phyloP scores from a whole-genome alignment of 2,797 vertebrate genomes.

The Nannoperca australis region DNA sequence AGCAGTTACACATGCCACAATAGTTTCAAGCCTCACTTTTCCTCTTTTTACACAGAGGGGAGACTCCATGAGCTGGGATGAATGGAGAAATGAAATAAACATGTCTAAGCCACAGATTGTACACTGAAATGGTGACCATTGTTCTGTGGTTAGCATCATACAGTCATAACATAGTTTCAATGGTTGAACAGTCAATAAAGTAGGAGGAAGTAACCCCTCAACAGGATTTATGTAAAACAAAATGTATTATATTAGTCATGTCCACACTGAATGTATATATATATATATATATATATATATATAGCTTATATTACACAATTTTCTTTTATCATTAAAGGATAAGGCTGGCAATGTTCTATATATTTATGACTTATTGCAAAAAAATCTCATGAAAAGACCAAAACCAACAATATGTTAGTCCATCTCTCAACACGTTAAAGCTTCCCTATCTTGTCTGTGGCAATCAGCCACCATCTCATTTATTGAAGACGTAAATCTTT shows the following conservation, averaged over 20 bases:
- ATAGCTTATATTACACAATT: not conserved
- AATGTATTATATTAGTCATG: not conserved
- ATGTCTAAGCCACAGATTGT: slow-evolving; percentile 10
- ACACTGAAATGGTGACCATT: not conserved
- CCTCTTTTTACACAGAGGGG: slow-evolving; percentile 26
- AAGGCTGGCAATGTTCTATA: not conserved
- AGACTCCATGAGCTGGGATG: not conserved
- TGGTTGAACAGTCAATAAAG: slow-evolving; percentile 25
- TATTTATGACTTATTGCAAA: not conserved
- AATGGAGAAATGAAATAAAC: slow-evolving; percentile 25
- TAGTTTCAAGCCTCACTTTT: slow-evolving; percentile 21
- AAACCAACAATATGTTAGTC: not conserved
- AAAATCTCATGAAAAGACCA: not conserved
- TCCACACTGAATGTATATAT: slow-evolving; percentile 5
- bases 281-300: too few relatives aligned
- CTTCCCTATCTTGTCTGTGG: not conserved
- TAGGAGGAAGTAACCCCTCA: not conserved
- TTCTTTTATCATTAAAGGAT: slow-evolving; percentile 2
- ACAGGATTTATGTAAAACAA: not conserved
- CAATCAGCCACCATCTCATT: not conserved
- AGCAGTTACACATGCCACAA: slow-evolving; percentile 36
- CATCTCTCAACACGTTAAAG: not conserved
- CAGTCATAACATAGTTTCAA: slow-evolving; percentile 13
- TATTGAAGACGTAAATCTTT: not conserved
- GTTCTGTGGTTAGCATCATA: slow-evolving; percentile 17